Evolutionary conservation across 2,113 vertebrate genomes (phyloP).

Genomic region (Hipposideros armiger): DNA sequence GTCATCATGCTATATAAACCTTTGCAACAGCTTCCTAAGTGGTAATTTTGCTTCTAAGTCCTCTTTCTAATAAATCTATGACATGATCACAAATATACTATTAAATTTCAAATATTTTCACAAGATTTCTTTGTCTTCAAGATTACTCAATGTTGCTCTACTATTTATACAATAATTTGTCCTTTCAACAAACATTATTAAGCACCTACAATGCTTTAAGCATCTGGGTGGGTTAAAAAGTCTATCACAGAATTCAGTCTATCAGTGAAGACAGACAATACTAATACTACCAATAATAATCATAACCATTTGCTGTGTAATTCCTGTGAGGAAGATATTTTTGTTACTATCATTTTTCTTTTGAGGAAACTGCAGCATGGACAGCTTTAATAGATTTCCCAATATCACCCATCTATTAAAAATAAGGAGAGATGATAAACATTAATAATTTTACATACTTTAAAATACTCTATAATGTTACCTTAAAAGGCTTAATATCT

Average conservation of each 20-base stretch:
- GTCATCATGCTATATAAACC: background rate
- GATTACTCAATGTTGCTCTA: background rate
- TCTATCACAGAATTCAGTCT: background rate
- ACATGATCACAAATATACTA: background rate
- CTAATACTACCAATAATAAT: background rate
- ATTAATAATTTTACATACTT: background rate
- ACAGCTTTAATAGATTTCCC: background rate
- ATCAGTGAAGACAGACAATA: background rate
- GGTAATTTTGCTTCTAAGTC: background rate
- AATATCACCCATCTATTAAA: background rate
- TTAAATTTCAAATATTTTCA: constrained; percentile 38
- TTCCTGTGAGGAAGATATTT: background rate
- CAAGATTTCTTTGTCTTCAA: background rate
- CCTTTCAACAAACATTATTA: background rate
- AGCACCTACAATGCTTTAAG: background rate
- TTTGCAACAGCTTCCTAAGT: background rate
- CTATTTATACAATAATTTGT: background rate
- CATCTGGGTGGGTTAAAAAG: background rate
- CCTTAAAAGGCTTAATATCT: background rate
- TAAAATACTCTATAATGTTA: background rate
- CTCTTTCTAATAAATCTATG: background rate
- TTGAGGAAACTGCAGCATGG: background rate
- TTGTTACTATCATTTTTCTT: background rate
- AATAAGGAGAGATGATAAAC: background rate
- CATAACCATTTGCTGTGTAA: background rate